phyloP scores from a whole-genome alignment of 2,888 invertebrate species.

The Andrena dorsata region DNA sequence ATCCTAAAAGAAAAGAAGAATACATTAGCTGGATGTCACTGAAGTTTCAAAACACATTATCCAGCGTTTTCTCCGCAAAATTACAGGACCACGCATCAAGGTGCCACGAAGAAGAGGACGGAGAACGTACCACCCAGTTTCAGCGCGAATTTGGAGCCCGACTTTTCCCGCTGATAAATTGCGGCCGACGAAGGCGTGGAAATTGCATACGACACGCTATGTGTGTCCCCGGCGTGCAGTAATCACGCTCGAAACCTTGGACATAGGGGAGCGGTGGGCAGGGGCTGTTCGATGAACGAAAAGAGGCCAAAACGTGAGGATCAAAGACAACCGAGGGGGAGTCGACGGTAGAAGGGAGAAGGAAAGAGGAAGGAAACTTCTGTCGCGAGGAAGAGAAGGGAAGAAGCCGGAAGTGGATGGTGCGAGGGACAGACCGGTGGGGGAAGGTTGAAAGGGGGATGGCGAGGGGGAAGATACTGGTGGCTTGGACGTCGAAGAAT shows the following conservation, averaged over 20 bases:
- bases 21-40: not conserved
- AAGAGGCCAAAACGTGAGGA: not conserved
- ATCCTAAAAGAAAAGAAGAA: no score
- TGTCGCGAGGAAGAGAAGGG: not conserved
- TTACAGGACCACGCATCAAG: not conserved
- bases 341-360: not conserved
- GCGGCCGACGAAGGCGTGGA: slow-evolving; percentile 45
- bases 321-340: slow-evolving; percentile 15
- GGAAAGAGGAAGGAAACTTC: not conserved
- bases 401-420: slow-evolving; percentile 40
- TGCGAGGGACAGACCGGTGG: slow-evolving; percentile 15
- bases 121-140: slow-evolving; percentile 22
- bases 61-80: not conserved
- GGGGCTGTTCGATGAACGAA: not conserved
- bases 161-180: slow-evolving; percentile 54
- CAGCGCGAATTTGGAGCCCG: slow-evolving; percentile 15
- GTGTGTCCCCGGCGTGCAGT: slow-evolving; percentile 55
- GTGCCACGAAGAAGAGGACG: not conserved
- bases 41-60: slow-evolving; percentile 4
- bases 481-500: slow-evolving; percentile 56
- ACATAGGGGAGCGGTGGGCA: slow-evolving; percentile 11
- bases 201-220: slow-evolving; percentile 63
- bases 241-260: slow-evolving; percentile 58
- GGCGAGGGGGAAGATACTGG: slow-evolving; percentile 33
- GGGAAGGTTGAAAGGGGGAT: not conserved